A percentile compares a stretch with the other conserved stretches of the same genome.
Evolutionary conservation across 1,140 invertebrate species (phyloP).

Genomic region (Drosophila miranda): DNA sequence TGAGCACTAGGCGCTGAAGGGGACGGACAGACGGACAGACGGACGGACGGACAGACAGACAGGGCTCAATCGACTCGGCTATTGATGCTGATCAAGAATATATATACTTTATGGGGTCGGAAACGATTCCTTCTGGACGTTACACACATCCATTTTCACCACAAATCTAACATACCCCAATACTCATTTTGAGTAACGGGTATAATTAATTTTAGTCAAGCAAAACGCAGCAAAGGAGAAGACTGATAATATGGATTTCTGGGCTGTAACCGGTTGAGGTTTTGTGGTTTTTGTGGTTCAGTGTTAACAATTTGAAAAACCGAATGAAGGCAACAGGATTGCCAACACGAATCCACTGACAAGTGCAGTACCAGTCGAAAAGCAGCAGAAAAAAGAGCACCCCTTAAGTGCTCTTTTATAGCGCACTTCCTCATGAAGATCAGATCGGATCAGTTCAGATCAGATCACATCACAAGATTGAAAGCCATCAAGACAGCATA

Average conservation of each 20-base stretch:
- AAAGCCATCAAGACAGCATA: not conserved
- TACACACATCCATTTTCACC: too few species aligned
- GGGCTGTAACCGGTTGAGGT: slow-evolving; percentile 67
- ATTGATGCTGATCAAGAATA: too few species aligned
- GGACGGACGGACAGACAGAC: too few species aligned
- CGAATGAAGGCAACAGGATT: slow-evolving; percentile 34
- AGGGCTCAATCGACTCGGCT: too few species aligned
- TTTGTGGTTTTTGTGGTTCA: slow-evolving; percentile 56
- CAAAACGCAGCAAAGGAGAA: slow-evolving; percentile 18
- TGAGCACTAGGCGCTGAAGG: too few species aligned
- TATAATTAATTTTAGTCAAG: slow-evolving; percentile 50
- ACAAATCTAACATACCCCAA: too few species aligned
- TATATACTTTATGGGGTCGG: too few species aligned
- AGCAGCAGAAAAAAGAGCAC: not conserved
- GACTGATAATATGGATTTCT: slow-evolving; percentile 18
- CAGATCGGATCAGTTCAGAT: not conserved
- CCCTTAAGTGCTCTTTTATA: slow-evolving; percentile 34
- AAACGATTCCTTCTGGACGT: too few species aligned
- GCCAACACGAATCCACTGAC: not conserved
- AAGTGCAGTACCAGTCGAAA: not conserved
- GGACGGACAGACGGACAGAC: too few species aligned
- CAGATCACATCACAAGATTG: slow-evolving; percentile 3
- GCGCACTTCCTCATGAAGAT: slow-evolving; percentile 64
- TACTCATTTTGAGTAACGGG: too few species aligned
- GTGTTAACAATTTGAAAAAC: slow-evolving; percentile 62